Percentiles rank a stretch among this genome's conserved stretches.
These are phyloP conservation scores for Teleogryllus occipitalis DNA, from an alignment of 1,140 invertebrate genomes.

Conservation along the genomic window DNA sequence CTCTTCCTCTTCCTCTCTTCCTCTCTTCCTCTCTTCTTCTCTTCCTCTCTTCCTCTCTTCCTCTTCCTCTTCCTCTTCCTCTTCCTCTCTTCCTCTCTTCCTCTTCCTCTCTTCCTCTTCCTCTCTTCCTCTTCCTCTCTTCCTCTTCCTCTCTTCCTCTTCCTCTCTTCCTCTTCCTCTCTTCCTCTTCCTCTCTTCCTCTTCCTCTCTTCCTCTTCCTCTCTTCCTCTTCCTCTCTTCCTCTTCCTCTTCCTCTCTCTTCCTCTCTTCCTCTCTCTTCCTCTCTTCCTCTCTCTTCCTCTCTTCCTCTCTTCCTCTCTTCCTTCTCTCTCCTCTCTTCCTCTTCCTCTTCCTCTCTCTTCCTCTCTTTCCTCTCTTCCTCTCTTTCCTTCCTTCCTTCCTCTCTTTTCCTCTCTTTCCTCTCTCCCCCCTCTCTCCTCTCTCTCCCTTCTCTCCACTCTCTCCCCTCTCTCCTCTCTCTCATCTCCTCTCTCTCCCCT, in stretches of 20 bases:
- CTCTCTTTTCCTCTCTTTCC: background rate
- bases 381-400: background rate
- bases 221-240: background rate
- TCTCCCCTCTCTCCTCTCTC: background rate
- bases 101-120: too few relatives aligned
- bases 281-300: background rate
- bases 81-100: too few relatives aligned
- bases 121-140: too few relatives aligned
- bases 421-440: background rate
- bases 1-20: too few relatives aligned
- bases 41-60: background rate
- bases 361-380: background rate
- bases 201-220: too few relatives aligned
- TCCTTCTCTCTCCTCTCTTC: background rate
- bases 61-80: too few relatives aligned
- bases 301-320: background rate
- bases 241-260: background rate
- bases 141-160: background rate
- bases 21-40: background rate
- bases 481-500: too few relatives aligned
- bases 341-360: background rate
- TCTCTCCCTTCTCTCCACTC: background rate
- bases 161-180: background rate
- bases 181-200: background rate
- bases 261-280: background rate